phyloP scores from a whole-genome alignment of 1,140 invertebrate genomes.

The Cotesia typhae region DNA sequence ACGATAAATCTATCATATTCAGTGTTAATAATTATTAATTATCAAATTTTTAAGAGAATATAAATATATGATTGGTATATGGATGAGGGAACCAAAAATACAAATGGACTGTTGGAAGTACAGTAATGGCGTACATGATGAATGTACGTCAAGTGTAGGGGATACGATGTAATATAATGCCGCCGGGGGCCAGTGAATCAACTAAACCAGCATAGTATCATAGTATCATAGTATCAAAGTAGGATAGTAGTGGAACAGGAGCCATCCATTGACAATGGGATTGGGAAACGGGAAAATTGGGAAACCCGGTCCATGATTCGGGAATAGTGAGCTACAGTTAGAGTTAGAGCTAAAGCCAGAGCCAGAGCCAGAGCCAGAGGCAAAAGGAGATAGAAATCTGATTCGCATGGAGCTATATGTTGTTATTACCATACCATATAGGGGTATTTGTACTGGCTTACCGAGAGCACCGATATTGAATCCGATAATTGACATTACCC shows the following conservation, averaged over 20 bases:
- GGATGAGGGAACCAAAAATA: background rate
- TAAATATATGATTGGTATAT: too few species aligned
- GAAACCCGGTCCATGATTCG: too few species aligned
- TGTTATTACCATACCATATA: constrained; percentile 64
- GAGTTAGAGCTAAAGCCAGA: too few species aligned
- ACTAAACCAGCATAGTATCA: background rate
- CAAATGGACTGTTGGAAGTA: background rate
- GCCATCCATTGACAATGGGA: constrained; percentile 54
- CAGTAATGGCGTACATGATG: constrained; percentile 13
- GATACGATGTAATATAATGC: constrained; percentile 33
- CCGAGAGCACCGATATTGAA: constrained; percentile 64
- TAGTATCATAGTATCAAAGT: constrained; percentile 4
- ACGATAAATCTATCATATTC: background rate
- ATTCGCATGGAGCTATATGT: constrained; percentile 61
- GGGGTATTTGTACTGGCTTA: constrained; percentile 66
- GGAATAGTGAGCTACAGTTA: too few species aligned
- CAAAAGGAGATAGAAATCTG: constrained; percentile 43
- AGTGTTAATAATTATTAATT: too few species aligned
- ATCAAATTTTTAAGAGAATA: too few species aligned
- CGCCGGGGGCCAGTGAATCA: constrained; percentile 39
- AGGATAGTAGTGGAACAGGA: constrained; percentile 41
- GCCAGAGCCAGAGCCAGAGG: too few species aligned
- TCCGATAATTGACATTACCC: constrained; percentile 65
- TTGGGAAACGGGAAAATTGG: constrained; percentile 39
- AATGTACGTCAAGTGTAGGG: constrained; percentile 17